phyloP scores from a whole-genome alignment of 2,113 vertebrate genomes.

The human region GRCh38 chr11:76388001-76388500 shows the following conservation, averaged over 20 bases:
- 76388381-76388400: neutral
- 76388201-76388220: neutral
- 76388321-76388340: neutral
- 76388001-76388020: slow-evolving; percentile 28
- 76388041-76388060: slow-evolving; percentile 54
- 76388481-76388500: slow-evolving; percentile 34
- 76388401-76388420: slow-evolving; percentile 34
- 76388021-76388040: slow-evolving; percentile 27
- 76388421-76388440: slow-evolving; percentile 27
- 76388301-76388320: neutral
- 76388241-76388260: neutral
- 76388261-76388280: neutral
- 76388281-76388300: neutral
- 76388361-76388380: neutral
- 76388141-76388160: neutral
- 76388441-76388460: slow-evolving; percentile 17
- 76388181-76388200: neutral
- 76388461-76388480: neutral
- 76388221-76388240: slow-evolving; percentile 1
- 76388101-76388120: slow-evolving; percentile 4
- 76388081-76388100: neutral
- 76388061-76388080: neutral
- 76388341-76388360: neutral
- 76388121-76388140: neutral
- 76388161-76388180: slow-evolving; percentile 23